Conservation (phyloP, 2,888 invertebrate species). For the Drosophila nigricruria region DNA sequence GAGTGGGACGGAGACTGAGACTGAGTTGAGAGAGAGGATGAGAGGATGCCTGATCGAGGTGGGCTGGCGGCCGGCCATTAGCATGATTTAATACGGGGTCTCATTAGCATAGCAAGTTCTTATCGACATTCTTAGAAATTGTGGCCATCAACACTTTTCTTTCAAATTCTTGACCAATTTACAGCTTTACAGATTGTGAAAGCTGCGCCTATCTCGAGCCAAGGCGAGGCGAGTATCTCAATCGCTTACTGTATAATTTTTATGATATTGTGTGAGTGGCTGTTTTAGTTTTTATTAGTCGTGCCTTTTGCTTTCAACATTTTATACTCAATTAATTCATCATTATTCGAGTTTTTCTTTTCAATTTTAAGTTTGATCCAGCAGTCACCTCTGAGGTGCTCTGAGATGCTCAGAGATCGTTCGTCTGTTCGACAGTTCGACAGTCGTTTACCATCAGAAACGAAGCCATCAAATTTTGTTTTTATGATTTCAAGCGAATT, state of each 20-base stretch:
- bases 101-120: constrained; percentile 75
- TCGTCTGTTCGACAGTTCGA: constrained; percentile 16
- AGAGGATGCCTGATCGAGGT: constrained; percentile 39
- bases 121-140: constrained; percentile 68
- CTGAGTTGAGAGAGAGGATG: background rate
- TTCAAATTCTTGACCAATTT: constrained; percentile 23
- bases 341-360: constrained; percentile 74
- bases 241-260: constrained; percentile 79
- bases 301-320: constrained; percentile 59
- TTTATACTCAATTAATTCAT: constrained; percentile 83
- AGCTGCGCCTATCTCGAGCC: constrained; percentile 34
- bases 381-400: constrained; percentile 23
- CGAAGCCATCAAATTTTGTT: constrained; percentile 68
- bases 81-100: constrained; percentile 66
- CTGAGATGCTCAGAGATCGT: constrained; percentile 18
- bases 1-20: background rate
- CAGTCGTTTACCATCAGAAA: constrained; percentile 27
- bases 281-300: constrained; percentile 56
- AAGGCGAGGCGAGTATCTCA: constrained; percentile 20
- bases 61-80: constrained; percentile 58
- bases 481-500: constrained; percentile 82
- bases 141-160: constrained; percentile 38
- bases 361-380: constrained; percentile 34
- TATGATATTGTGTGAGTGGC: constrained; percentile 74
- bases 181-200: constrained; percentile 44